Evolutionary conservation across 2,888 invertebrate species (phyloP).

Genomic region (Bellardia bayeri): DNA sequence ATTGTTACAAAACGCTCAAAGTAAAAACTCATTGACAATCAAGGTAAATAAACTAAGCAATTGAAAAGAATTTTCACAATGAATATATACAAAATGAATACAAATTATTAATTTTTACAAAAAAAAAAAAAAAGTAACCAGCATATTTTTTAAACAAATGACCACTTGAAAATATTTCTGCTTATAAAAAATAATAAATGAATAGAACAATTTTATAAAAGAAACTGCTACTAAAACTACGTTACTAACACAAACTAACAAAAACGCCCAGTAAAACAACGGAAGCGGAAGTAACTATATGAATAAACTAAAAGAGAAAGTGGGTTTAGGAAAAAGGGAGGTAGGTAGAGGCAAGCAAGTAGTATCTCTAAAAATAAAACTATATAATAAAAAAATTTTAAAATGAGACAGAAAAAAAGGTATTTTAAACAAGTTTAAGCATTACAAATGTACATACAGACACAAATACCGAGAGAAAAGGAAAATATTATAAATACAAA

Average conservation of each 20-base stretch:
- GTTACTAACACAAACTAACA: not conserved
- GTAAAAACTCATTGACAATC: constrained; percentile 16
- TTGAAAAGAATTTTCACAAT: not conserved
- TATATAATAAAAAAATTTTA: not conserved
- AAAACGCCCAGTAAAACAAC: constrained; percentile 66
- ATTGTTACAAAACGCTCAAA: not conserved
- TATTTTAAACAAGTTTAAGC: constrained; percentile 64
- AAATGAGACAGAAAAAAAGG: constrained; percentile 29
- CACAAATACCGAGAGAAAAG: constrained; percentile 16
- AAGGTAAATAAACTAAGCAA: constrained; percentile 1
- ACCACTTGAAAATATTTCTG: constrained; percentile 48
- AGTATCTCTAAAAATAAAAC: constrained; percentile 36
- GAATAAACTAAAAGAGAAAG: constrained; percentile 17
- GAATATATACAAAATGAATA: constrained; percentile 1
- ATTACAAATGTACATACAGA: constrained; percentile 45
- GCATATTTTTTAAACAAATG: not conserved
- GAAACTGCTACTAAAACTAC: not conserved
- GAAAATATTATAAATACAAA: not conserved
- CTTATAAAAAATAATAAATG: constrained; percentile 28
- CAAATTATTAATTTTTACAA: constrained; percentile 15
- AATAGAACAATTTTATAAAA: constrained; percentile 9
- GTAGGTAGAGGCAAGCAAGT: not conserved
- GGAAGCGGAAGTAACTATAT: constrained; percentile 70
- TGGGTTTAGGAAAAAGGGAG: not conserved
- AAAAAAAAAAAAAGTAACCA: not conserved